These are phyloP conservation scores for Tretioscincus oriximinensis DNA, from an alignment of 2,113 vertebrate species.

Conservation along the genomic window DNA sequence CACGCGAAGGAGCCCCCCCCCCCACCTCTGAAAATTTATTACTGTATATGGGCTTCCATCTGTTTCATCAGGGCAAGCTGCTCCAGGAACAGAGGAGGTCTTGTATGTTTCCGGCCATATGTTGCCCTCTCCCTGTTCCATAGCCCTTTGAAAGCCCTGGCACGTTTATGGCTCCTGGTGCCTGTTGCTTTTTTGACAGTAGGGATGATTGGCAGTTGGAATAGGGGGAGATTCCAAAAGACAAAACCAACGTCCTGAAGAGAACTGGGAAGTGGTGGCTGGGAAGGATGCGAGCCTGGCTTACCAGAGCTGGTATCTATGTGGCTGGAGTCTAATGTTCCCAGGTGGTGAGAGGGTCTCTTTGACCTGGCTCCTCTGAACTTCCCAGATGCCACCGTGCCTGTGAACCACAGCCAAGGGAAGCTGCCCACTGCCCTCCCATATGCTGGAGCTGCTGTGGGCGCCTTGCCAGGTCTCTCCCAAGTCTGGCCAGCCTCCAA, in stretches of 20 bases:
- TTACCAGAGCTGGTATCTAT: not conserved
- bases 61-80: not conserved
- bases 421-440: not conserved
- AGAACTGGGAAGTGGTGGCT: no score
- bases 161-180: not conserved
- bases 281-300: not conserved
- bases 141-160: not conserved
- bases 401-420: not conserved
- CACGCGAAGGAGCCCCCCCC: not conserved
- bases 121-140: not conserved
- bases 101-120: not conserved
- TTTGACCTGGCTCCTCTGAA: not conserved
- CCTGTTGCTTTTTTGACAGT: not conserved
- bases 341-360: not conserved
- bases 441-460: not conserved
- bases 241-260: not conserved
- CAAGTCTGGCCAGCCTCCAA: not conserved
- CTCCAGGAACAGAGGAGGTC: not conserved
- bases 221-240: not conserved
- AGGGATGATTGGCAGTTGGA: not conserved
- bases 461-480: not conserved
- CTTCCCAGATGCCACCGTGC: not conserved
- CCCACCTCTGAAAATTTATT: not conserved
- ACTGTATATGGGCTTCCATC: not conserved
- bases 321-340: not conserved